Base-by-base conservation (phyloP, 2,113 vertebrate genomes). In the Chaetura pelagica region DNA sequence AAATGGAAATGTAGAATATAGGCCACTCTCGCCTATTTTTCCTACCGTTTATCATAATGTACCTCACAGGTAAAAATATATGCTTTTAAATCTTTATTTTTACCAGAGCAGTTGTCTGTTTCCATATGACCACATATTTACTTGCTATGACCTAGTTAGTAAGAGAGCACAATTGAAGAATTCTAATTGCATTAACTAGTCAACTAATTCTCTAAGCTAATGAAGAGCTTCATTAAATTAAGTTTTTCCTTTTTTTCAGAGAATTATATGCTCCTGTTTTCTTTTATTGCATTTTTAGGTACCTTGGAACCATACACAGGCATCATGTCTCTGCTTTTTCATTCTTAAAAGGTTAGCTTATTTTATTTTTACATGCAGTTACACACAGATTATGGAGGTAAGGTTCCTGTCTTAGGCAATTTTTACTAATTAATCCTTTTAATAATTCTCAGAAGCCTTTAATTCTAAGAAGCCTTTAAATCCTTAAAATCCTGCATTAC, bases 201-300 rank as follows among this genome's bases (percentile, higher is more conserved):
- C 38, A 91, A 80, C 42, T 62, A 35, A 48, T 95, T 76, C 35
- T 63, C 64, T 81, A 48, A 73, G 54, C 30, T 91, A 93, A 93
- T 68, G 30, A 91, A 93, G 54, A 82, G n/a, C 34, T 83, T 63
- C 29, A 67, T 76, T 74, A 85, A 94, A 88, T 71, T 84, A 77
- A 46, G 30, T 52, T 78, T 69, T 59, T 10, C 16, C 6, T 55
- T n/a, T 54, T 64, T 81, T 67, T 57, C 48, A 67, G 26, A 23
- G 24, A 77, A 58, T 61, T 84, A 71, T 75, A 68, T 23, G 42
- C 21, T 81, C 40, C 27, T 48, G 10, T 55, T 69, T 58, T 61
- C 34, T 79, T 54, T 38, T 66, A 32, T 5, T 78, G 61, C 30
- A 64, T 68, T 92, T 83, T 44, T 64, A 74, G 23, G 66, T 78